Evolutionary conservation across 2,888 invertebrate species (phyloP).

Genomic region (Flexamia atlantica): DNA sequence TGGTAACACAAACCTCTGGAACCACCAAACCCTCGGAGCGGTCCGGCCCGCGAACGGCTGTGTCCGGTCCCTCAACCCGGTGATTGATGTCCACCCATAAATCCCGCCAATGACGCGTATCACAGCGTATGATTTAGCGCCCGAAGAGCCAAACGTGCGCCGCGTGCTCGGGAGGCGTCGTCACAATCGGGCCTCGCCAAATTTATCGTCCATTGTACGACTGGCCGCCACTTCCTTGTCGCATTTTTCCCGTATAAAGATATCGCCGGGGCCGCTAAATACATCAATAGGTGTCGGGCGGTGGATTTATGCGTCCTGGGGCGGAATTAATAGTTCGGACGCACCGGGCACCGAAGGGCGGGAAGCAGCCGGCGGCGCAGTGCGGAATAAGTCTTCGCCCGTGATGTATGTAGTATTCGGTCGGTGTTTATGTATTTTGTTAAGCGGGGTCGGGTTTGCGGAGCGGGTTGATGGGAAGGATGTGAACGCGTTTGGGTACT

Average conservation of each 20-base stretch:
- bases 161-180: constrained; percentile 37
- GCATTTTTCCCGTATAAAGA: constrained; percentile 56
- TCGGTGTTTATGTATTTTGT: neutral
- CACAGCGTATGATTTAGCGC: constrained; percentile 37
- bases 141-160: neutral
- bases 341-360: neutral
- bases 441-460: too few species aligned
- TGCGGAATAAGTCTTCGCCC: neutral
- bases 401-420: neutral
- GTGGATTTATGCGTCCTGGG: constrained; percentile 41
- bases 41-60: too few species aligned
- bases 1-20: too few species aligned
- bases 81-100: constrained; percentile 33
- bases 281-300: constrained; percentile 57
- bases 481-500: too few species aligned
- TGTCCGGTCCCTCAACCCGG: too few species aligned
- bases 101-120: neutral
- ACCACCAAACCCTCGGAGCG: too few species aligned
- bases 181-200: constrained; percentile 42
- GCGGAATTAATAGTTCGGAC: constrained; percentile 47
- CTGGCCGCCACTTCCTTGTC: constrained; percentile 56
- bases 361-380: neutral
- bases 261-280: constrained; percentile 52
- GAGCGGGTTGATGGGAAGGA: too few species aligned
- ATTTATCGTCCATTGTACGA: constrained; percentile 56